These are phyloP conservation scores for Acrossocheilus wenchowensis DNA, from an alignment of 2,797 vertebrate species.

Conservation along the genomic window DNA sequence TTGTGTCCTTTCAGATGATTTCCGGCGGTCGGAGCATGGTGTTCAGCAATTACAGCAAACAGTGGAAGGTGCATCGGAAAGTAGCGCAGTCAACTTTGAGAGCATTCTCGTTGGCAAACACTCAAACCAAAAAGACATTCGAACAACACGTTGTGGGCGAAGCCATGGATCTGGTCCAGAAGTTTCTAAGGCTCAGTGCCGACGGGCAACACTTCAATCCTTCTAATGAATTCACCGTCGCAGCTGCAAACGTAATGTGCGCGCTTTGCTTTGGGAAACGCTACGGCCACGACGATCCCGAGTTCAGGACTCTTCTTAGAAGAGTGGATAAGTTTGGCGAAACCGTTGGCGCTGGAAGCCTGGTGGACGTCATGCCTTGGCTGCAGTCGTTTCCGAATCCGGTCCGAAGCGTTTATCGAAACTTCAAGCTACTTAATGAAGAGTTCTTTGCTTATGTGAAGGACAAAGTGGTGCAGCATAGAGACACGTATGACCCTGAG, in stretches of 20 bases:
- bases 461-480: constrained; percentile 81
- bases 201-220: constrained; percentile 77
- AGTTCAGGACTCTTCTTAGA: constrained; percentile 87
- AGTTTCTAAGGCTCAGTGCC: constrained; percentile 70
- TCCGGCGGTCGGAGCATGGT: constrained; percentile 85
- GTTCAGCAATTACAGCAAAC: constrained; percentile 80
- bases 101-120: constrained; percentile 81
- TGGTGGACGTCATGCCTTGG: constrained; percentile 95
- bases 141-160: constrained; percentile 82
- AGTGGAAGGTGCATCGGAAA: constrained; percentile 82
- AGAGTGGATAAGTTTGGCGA: constrained; percentile 87
- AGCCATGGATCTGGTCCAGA: constrained; percentile 78
- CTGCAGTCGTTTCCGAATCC: constrained; percentile 92
- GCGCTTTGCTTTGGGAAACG: constrained; percentile 95
- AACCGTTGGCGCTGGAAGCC: constrained; percentile 90
- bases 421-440: constrained; percentile 83
- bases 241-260: constrained; percentile 92
- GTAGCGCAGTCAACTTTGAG: constrained; percentile 83
- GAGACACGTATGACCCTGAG: constrained; percentile 74
- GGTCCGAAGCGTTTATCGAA: constrained; percentile 81
- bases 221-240: constrained; percentile 78
- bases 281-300: constrained; percentile 87
- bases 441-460: constrained; percentile 83
- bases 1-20: constrained; percentile 82
- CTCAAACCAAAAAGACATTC: constrained; percentile 74